A percentile compares a stretch with the other conserved stretches of the same genome.
These are phyloP conservation scores for Ctenodactylus gundi DNA, from an alignment of 2,113 vertebrate genomes.

Conservation along the genomic window DNA sequence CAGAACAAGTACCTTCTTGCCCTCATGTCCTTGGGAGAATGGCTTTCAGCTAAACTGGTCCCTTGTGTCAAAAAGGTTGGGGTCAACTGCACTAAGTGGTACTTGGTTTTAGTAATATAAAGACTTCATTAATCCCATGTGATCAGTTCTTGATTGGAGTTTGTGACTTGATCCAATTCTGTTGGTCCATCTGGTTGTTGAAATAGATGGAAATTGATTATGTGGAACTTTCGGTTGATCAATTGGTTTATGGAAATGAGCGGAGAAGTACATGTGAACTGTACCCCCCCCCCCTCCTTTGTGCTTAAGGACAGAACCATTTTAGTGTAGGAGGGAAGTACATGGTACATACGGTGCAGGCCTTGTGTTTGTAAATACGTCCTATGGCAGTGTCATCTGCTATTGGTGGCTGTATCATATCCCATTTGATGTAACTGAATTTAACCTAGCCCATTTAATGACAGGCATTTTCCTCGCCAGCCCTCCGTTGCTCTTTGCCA, in stretches of 20 bases:
- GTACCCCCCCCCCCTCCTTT: neutral
- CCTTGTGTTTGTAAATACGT: neutral
- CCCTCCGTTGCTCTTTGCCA: conserved; percentile 43
- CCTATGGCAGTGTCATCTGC: neutral
- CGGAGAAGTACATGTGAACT: neutral
- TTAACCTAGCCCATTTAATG: conserved; percentile 35
- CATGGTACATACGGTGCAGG: fast-evolving
- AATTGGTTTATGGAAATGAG: neutral
- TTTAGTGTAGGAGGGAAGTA: neutral
- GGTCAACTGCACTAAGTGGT: neutral
- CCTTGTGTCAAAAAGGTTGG: too few relatives aligned
- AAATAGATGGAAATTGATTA: neutral
- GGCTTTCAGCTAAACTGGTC: too few relatives aligned
- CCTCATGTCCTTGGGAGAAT: too few relatives aligned
- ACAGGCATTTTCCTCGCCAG: conserved; percentile 45
- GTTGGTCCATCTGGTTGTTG: neutral
- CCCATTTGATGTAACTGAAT: conserved; percentile 39
- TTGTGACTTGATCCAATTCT: conserved; percentile 2
- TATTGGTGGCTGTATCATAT: conserved; percentile 39
- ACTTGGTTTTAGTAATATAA: conserved; percentile 13
- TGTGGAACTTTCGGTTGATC: neutral
- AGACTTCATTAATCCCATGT: neutral
- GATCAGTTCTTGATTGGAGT: neutral
- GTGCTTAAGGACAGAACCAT: neutral
- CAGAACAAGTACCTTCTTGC: too few relatives aligned